Base-by-base conservation (phyloP, 2,888 invertebrate species). In the Aspidiotus rigidus region DNA sequence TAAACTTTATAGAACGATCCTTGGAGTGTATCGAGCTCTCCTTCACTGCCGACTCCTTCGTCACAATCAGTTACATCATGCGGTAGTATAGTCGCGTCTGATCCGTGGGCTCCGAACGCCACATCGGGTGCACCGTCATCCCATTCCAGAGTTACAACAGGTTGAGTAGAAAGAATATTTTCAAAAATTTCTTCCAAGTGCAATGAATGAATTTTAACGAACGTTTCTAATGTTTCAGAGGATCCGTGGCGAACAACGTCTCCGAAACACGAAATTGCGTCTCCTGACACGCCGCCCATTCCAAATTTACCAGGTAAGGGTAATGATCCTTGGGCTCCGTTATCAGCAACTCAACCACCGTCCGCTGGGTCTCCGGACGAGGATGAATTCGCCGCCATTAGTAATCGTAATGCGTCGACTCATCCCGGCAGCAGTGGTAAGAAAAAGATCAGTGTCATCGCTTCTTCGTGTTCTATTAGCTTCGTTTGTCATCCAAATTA, bases 381-480 rank as follows among this genome's bases (percentile, higher is more conserved):
- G 71, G 91, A 92, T 78, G 92, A 93, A 77, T 93, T 93, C 79
- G 92, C 92, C 79, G 84, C 88, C 72, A 86, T 93, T 73, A 88
- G 89, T 71, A 90, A 90, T 80, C 84, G 92, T 66, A 73, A 44
- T 55, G 64, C 67, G 53, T 64, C 71, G 39, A 70, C 63, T 64
- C 69, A 70, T 70, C 28, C 28, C 5, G 28, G 28, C 28, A 28
- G 28, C 28, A 28, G 28, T 28, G 28, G 28, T 28, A 28, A 28
- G 1, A 28, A 28, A 28, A 28, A 28, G 28, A 28, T 28, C 5
- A 1, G 2, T 28, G 28, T 5, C 57, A n/a, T 57, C 28, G 28
- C 6, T 49, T 13, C 3, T 49, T 11, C 49, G 49, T 13, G n/a
- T 49, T 2, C 2, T 49, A 3, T 49, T 6, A 11, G 11, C n/a